Conservation (phyloP, 1,140 invertebrate genomes). For the Ips nitidus region DNA sequence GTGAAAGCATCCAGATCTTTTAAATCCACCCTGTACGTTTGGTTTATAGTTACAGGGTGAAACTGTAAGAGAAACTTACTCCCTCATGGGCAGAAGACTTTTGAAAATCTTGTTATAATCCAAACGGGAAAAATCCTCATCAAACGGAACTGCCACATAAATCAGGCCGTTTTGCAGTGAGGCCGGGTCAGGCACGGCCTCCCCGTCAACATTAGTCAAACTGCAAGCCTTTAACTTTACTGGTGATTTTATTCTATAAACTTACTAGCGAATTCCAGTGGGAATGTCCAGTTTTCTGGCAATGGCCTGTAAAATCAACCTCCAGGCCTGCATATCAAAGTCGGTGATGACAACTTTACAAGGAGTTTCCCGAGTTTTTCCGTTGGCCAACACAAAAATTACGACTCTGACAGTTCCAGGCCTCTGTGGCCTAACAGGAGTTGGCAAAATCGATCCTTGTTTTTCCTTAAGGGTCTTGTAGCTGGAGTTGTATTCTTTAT, state of each 20-base stretch:
- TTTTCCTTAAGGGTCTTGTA: not conserved
- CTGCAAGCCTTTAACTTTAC: too few species aligned
- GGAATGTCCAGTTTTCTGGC: slow-evolving; percentile 14
- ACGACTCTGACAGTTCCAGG: not conserved
- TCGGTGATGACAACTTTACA: slow-evolving; percentile 9
- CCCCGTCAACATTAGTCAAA: too few species aligned
- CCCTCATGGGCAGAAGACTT: not conserved
- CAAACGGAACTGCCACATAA: not conserved
- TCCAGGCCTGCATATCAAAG: slow-evolving; percentile 9
- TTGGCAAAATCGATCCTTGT: not conserved
- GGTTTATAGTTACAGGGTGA: not conserved
- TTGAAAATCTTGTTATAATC: not conserved
- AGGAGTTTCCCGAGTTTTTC: slow-evolving; percentile 7
- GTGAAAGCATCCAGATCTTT: not conserved
- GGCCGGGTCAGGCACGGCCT: not conserved
- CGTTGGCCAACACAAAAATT: slow-evolving; percentile 10
- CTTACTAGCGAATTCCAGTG: slow-evolving; percentile 11
- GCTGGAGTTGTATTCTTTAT: not conserved
- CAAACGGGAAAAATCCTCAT: not conserved
- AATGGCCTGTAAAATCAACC: not conserved
- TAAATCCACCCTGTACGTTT: not conserved
- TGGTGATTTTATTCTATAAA: not conserved
- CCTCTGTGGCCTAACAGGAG: not conserved
- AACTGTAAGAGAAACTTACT: not conserved
- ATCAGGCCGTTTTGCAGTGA: not conserved